Evolutionary conservation across 2,888 invertebrate genomes (phyloP).

Genomic region (Trachelus iudaicus): DNA sequence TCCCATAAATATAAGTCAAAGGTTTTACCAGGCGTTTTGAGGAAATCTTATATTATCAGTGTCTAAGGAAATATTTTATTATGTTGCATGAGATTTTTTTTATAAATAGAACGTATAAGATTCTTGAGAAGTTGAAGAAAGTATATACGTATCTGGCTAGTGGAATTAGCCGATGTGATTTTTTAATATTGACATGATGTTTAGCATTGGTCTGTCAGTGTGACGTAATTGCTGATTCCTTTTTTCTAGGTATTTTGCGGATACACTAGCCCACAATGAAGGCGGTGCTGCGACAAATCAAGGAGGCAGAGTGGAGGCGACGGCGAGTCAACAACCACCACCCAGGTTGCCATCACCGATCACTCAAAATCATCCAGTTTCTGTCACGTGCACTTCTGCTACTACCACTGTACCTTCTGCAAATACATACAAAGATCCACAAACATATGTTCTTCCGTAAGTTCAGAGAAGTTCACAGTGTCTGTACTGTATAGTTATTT

Average conservation of each 20-base stretch:
- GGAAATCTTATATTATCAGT: not conserved
- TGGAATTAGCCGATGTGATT: not conserved
- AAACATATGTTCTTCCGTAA: slow-evolving; percentile 62
- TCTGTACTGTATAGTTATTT: not conserved
- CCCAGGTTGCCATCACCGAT: slow-evolving; percentile 50
- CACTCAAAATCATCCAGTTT: slow-evolving; percentile 52
- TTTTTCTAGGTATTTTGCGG: slow-evolving; percentile 66
- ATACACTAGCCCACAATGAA: slow-evolving; percentile 68
- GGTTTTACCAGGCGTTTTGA: not conserved
- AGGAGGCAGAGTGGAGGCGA: slow-evolving; percentile 48
- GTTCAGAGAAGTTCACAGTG: slow-evolving; percentile 24
- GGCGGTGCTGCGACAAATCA: slow-evolving; percentile 52
- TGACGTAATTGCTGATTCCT: not conserved
- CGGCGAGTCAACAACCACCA: slow-evolving; percentile 42
- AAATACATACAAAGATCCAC: slow-evolving; percentile 57
- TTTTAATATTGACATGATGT: not conserved
- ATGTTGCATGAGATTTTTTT: not conserved
- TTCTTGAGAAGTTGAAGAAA: not conserved
- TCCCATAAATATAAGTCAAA: not conserved
- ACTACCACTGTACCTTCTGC: slow-evolving; percentile 51
- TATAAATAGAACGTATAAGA: not conserved
- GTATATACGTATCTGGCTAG: too few relatives aligned
- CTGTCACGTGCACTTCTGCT: slow-evolving; percentile 50
- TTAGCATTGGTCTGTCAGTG: not conserved
- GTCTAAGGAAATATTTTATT: not conserved